phyloP scores from a whole-genome alignment of 2,797 vertebrate genomes.

The Myiotriccus ornatus region DNA sequence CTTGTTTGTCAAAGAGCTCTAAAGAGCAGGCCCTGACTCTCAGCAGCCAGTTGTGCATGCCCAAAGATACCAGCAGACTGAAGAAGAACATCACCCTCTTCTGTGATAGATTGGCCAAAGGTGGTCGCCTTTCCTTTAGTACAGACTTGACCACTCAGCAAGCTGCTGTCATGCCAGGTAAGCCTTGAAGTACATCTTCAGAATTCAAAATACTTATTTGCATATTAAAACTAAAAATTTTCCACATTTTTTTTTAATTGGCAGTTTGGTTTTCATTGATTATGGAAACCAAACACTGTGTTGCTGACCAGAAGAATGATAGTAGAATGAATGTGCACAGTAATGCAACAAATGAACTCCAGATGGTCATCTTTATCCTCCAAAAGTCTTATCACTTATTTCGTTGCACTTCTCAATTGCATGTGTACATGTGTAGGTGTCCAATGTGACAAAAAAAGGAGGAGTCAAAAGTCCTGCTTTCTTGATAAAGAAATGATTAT shows the following conservation, averaged over 20 bases:
- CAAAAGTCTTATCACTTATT: background rate
- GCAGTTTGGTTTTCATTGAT: background rate
- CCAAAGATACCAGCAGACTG: slow-evolving; percentile 85
- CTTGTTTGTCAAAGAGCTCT: slow-evolving; percentile 89
- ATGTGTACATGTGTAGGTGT: background rate
- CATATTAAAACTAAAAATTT: background rate
- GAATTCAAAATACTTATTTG: background rate
- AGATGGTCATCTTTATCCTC: background rate
- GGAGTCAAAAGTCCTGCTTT: background rate
- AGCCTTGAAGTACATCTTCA: background rate
- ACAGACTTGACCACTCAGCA: slow-evolving; percentile 77
- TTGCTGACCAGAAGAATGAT: slow-evolving; percentile 29
- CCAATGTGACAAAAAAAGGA: background rate
- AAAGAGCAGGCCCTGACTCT: slow-evolving; percentile 90
- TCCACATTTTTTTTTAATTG: background rate
- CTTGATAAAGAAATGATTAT: background rate
- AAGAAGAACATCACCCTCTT: slow-evolving; percentile 93
- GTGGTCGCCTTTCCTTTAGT: slow-evolving; percentile 86
- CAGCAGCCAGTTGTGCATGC: slow-evolving; percentile 80
- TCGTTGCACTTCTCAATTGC: background rate
- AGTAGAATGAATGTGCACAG: background rate
- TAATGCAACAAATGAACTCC: slow-evolving; percentile 2
- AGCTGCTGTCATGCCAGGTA: slow-evolving; percentile 83
- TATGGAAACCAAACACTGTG: background rate
- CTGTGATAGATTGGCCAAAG: slow-evolving; percentile 91